Base-by-base conservation (phyloP, 2,888 invertebrate genomes). In the Drosophila sordidula region DNA sequence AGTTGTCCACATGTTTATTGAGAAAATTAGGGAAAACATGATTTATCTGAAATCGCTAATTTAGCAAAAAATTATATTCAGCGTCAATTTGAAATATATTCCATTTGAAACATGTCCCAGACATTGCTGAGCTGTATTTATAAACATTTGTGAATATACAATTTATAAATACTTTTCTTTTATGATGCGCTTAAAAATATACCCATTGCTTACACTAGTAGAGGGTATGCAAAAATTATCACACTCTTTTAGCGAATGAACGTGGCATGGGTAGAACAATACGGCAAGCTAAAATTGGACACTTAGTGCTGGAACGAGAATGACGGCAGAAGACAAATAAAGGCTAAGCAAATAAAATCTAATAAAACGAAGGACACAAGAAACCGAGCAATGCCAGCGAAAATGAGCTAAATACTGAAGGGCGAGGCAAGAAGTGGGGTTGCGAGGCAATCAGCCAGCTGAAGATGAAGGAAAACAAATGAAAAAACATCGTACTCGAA, bases 281-380 rank as follows among this genome's bases (percentile, higher is more conserved):
- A 44, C 38, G 34, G 54, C 51, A 63, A 59, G 75, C 73, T 67
- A 76, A 76, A 86, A 86, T 78, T 78, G 80, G 74, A 80, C 83
- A 78, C 86, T 80, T 73, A 52, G 62, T 65, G 57, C 47, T 57
- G 74, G 46, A 63, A 47, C 56, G 70, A 59, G 56, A 49, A 62
- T 50, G 66, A 58, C 44, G 65, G 59, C 75, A 75, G 63, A 85
- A 78, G 83, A 87, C 85, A 85, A 85, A 85, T 84, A 85, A 82
- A 73, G 80, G 81, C 87, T 84, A 84, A 84, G 78, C 85, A 87
- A 85, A 85, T 85, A 84, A 84, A 85, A 84, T 84, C 80, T 84
- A 87, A 85, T 85, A 87, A 85, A 85, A 84, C 61, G 47, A 66
- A 75, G 69, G 81, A 79, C 80, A 83, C 62, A 79, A 77, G 59